Evolutionary conservation across 2,797 vertebrate genomes (phyloP), one percentile per base, ranked within the genome.

Genomic region (Sebastes paucispinis): DNA sequence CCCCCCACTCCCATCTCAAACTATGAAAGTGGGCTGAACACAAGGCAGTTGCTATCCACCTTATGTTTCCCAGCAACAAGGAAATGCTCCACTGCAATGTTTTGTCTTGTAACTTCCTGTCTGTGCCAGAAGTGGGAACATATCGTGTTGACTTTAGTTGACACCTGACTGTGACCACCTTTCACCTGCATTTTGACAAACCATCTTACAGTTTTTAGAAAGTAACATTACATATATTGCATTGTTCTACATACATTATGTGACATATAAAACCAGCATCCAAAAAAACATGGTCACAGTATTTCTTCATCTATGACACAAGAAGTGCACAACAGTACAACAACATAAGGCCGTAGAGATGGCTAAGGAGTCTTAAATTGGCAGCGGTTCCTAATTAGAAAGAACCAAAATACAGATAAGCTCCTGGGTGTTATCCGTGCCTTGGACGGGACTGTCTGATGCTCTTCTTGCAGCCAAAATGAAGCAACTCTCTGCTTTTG

Each of bases 11-110:
- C 65, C 22, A 52, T 43, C 36, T 71, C 64, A 69, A 78, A 67
- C 32, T 63, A 83, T 66, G 75, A 88, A 87, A 84, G 79, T 75
- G 62, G 80, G 84, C 82, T 39, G 80, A 88, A 80, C 78, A 90
- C 81, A 75, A 86, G 59, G 76, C 83, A 84, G 86, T 88, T 88
- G 85, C 83, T 87, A 92, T 89, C 58, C 69, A 80, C 75, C 68
- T 73, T 68, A 70, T 73, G 69, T 82, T 90, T 82, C 80, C 70
- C 64, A 66, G 73, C 73, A 87, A 77, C 82, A 87, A 74, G 32
- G 20, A 77, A 68, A 31, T 6, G 2, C 73, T 65, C 32, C 59
- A 47, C 52, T 80, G 78, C 29, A 34, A 80, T 62, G 52, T 75
- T 82, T 79, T 54, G 62, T 75, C 25, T 69, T 68, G 52, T 14